phyloP scores from a whole-genome alignment of 2,113 vertebrate species.

The Anoura caudifer region DNA sequence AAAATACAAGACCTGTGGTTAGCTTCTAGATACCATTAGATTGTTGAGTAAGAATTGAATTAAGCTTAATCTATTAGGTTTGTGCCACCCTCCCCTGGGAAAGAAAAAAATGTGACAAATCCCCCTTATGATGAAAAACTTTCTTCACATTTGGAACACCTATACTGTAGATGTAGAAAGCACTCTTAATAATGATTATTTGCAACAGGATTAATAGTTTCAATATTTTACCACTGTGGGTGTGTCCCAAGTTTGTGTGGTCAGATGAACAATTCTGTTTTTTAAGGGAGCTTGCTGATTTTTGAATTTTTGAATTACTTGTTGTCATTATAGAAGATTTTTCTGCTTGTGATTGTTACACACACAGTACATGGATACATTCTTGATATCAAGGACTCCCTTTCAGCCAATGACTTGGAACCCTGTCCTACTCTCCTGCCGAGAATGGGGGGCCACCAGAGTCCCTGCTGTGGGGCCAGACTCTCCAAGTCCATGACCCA shows the following conservation, averaged over 20 bases:
- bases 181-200: neutral
- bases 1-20: neutral
- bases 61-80: neutral
- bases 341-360: neutral
- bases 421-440: neutral
- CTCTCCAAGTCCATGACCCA: neutral
- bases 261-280: neutral
- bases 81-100: neutral
- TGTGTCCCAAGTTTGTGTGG: neutral
- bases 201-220: neutral
- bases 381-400: neutral
- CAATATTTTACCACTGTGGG: neutral
- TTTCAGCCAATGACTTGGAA: neutral
- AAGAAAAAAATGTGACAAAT: neutral
- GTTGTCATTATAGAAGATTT: neutral
- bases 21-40: neutral
- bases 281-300: neutral
- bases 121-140: neutral
- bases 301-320: neutral
- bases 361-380: neutral
- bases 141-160: neutral
- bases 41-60: neutral
- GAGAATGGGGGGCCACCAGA: rapidly evolving
- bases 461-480: neutral
- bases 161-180: neutral